phyloP scores from a whole-genome alignment of 2,113 vertebrate genomes.

The Phrynocephalus versicolor region DNA sequence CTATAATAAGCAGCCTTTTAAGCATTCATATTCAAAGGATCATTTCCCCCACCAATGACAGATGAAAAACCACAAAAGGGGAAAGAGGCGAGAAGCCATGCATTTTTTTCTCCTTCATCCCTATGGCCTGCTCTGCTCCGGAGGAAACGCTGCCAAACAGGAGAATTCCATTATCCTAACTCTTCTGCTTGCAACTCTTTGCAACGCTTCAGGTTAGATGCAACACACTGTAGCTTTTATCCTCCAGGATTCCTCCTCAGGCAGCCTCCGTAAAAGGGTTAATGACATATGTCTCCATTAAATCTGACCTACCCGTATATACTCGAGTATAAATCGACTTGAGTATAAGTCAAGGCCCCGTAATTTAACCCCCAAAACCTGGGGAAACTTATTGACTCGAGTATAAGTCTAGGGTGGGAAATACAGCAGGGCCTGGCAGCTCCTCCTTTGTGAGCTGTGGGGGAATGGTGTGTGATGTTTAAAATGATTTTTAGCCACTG shows the following conservation, averaged over 20 bases:
- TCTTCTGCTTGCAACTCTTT: no score
- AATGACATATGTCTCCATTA: conserved; percentile 75
- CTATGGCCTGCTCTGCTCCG: conserved; percentile 30
- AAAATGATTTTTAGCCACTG: no score
- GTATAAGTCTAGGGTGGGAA: no score
- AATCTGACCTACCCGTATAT: conserved; percentile 70
- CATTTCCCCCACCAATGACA: conserved; percentile 25
- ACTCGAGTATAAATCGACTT: no score
- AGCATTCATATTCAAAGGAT: conserved; percentile 34
- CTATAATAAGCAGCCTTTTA: conserved; percentile 54
- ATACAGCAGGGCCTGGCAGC: no score
- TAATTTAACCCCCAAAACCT: no score
- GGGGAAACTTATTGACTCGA: no score
- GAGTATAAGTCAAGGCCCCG: no score
- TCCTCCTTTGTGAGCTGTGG: no score
- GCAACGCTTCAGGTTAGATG: conserved; percentile 29
- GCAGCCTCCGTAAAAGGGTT: conserved; percentile 71
- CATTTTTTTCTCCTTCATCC: conserved; percentile 37
- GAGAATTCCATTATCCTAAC: conserved; percentile 25
- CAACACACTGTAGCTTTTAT: conserved; percentile 44
- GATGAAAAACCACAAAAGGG: conserved; percentile 5
- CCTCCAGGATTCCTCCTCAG: conserved; percentile 50
- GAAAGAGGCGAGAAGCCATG: conserved; percentile 17
- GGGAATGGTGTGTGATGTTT: no score
- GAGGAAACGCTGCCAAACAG: conserved; percentile 39